Conservation (phyloP, 2,888 invertebrate genomes). For the Tachystola acroxantha region DNA sequence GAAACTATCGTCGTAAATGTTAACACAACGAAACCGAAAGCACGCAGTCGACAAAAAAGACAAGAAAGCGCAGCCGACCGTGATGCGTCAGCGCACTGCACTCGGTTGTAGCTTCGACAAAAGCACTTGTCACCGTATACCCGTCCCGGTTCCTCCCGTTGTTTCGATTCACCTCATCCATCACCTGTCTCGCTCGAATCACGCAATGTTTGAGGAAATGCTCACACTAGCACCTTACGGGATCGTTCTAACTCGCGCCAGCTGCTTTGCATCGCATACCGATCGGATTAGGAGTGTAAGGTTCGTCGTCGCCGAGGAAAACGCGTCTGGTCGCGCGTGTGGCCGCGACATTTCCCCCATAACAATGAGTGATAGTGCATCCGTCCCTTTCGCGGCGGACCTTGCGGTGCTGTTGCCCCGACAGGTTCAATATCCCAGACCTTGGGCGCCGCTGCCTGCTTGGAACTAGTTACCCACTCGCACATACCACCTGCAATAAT, state of each 20-base stretch:
- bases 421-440: slow-evolving; percentile 76
- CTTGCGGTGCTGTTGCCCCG: slow-evolving; percentile 62
- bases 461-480: slow-evolving; percentile 59
- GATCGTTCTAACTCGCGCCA: slow-evolving; percentile 36
- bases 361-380: slow-evolving; percentile 73
- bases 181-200: slow-evolving; percentile 27
- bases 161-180: slow-evolving; percentile 11
- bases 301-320: slow-evolving; percentile 43
- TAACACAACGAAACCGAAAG: slow-evolving; percentile 59
- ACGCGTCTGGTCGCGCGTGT: slow-evolving; percentile 51
- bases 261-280: slow-evolving; percentile 60
- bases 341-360: slow-evolving; percentile 70
- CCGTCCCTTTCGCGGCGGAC: slow-evolving; percentile 67
- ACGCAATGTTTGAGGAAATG: slow-evolving; percentile 61
- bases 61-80: slow-evolving; percentile 55
- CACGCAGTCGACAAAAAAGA: slow-evolving; percentile 51
- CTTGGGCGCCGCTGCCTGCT: slow-evolving; percentile 57
- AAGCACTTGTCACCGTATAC: slow-evolving; percentile 45
- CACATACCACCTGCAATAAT: slow-evolving; percentile 50
- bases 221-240: slow-evolving; percentile 51
- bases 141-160: slow-evolving; percentile 29
- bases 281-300: slow-evolving; percentile 51
- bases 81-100: slow-evolving; percentile 72
- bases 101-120: slow-evolving; percentile 34
- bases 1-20: slow-evolving; percentile 29